Base-by-base conservation (phyloP, 2,113 vertebrate genomes). In the Scophthalmus maximus region DNA sequence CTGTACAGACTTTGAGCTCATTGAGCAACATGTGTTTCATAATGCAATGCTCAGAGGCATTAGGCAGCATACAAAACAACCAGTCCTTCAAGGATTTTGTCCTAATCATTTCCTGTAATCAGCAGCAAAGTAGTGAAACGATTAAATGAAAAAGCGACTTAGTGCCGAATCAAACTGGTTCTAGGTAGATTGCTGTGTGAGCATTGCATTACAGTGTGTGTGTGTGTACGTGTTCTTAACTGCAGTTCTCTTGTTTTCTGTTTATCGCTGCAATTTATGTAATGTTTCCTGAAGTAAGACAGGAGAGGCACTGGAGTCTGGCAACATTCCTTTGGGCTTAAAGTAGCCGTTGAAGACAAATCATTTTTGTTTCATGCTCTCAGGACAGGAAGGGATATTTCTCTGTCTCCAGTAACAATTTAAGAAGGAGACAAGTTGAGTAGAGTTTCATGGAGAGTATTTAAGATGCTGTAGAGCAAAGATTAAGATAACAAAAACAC, bases 61-160 rank as follows among this genome's bases (percentile, higher is more conserved):
- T 83, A 88, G 46, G 73, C 56, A 46, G 57, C n/a, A 5, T 50
- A 57, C 76, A 85, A 78, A 76, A 81, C 78, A 82, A 76, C 60
- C 82, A 72, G 74, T 44, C 68, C 68, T 81, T 76, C 65, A 59
- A 84, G 67, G 83, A 81, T 87, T 87, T 82, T 70, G 72, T 85
- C 67, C 49, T 85, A 84, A 92, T 92, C 61, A 86, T 89, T 92
- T 91, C 87, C 86, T 90, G 76, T 90, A 90, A 91, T 92, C 85
- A 85, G 87, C 66, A 67, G 76, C 30, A 66, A 82, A 83, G 68
- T 12, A 63, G 56, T 52, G 59, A 80, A 88, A 79, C 27, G 11
- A 70, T 76, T 55, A 76, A 81, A 81, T 36, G 38, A 73, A 84
- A 75, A 84, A 75, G 64, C 30, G 8, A 69, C 52, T 60, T 80